Evolutionary conservation across 1,140 invertebrate genomes (phyloP).

Genomic region (Aphaenogaster rudis): DNA sequence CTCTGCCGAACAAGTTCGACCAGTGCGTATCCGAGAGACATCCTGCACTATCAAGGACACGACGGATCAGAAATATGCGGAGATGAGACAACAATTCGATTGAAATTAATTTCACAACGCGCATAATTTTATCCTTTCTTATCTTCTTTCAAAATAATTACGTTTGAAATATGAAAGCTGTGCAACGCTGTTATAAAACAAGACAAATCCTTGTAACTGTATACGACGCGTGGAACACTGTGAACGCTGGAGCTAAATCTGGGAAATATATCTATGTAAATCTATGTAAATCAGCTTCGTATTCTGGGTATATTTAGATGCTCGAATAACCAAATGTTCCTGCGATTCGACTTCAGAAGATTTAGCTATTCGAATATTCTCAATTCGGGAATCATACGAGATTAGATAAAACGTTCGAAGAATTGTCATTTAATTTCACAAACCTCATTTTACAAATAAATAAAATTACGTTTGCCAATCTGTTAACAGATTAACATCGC

Average conservation of each 20-base stretch:
- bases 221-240: background rate
- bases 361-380: conserved; percentile 10
- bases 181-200: background rate
- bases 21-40: background rate
- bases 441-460: background rate
- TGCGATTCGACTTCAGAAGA: conserved; percentile 22
- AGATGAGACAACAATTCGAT: background rate
- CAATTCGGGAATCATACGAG: background rate
- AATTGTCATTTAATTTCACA: background rate
- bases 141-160: conserved; percentile 13
- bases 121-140: background rate
- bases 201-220: background rate
- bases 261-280: conserved; percentile 50
- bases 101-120: background rate
- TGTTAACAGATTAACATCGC: background rate
- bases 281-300: conserved; percentile 32
- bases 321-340: conserved; percentile 19
- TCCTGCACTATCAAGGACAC: conserved; percentile 11
- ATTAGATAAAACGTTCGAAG: background rate
- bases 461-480: background rate
- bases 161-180: background rate
- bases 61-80: background rate
- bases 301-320: conserved; percentile 28
- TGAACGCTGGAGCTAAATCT: background rate
- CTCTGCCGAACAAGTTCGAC: background rate